These are phyloP conservation scores for Mythimna impura DNA, from an alignment of 2,888 invertebrate genomes.

Conservation along the genomic window DNA sequence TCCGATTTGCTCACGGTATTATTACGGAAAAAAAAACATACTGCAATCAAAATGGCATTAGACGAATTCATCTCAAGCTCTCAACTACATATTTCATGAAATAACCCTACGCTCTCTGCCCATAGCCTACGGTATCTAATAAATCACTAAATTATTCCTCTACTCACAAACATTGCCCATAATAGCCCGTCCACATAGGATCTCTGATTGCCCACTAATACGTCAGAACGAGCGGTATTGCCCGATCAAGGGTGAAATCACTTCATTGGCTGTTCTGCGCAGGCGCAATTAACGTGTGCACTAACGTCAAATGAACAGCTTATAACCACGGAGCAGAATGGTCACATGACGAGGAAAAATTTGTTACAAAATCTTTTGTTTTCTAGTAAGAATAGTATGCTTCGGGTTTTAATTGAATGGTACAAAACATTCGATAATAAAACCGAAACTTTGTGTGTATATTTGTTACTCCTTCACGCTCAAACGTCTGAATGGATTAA, in stretches of 20 bases:
- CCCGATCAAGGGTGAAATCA: conserved; percentile 76
- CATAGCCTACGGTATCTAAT: conserved; percentile 36
- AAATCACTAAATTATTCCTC: conserved; percentile 68
- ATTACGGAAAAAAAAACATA: not conserved
- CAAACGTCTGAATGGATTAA: too few relatives aligned
- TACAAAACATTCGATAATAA: too few relatives aligned
- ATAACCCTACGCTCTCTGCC: conserved; percentile 16
- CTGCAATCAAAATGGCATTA: not conserved
- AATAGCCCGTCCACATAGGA: conserved; percentile 70
- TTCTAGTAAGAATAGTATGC: too few relatives aligned
- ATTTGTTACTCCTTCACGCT: too few relatives aligned
- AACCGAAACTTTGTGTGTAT: too few relatives aligned
- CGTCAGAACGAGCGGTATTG: conserved; percentile 70
- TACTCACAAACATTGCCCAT: conserved; percentile 68
- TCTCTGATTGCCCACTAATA: conserved; percentile 76
- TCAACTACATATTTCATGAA: not conserved
- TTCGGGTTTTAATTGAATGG: too few relatives aligned
- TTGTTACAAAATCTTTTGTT: not conserved
- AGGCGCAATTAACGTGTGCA: conserved; percentile 72
- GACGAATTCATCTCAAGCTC: not conserved
- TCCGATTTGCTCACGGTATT: too few relatives aligned
- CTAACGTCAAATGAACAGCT: conserved; percentile 67
- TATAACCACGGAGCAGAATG: conserved; percentile 41
- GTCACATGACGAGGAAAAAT: conserved; percentile 1
- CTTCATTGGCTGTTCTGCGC: conserved; percentile 72